Evolutionary conservation across 1,140 invertebrate species (phyloP), one percentile per base, ranked within the genome.

Genomic region (Papilio xuthus): DNA sequence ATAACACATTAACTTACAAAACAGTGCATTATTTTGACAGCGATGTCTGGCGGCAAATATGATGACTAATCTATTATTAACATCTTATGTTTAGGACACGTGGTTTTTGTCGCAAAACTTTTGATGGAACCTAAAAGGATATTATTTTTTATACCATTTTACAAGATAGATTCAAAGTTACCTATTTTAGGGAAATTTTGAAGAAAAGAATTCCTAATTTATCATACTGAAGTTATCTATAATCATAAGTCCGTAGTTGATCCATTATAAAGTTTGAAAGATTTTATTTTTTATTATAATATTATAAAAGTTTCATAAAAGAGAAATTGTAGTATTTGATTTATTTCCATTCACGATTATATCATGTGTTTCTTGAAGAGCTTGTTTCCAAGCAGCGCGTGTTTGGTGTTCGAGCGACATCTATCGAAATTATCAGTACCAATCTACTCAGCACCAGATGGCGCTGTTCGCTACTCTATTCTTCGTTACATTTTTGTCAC

Each of bases 401-500:
- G n/a, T 72, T 72, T 41, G 12, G 63, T 67, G 69, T 75, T 42
- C 79, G 79, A 88, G 89, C 89, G 92, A 86, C 92, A 92, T 92
- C 92, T 93, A 85, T 85, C 74, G 79, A 47, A 84, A 28, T 15
- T 80, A 67, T 9, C 71, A 60, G 12, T 70, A 79, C 77, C 56
- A 74, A 77, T 83, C 92, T 92, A 93, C 89, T 92, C 89, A 83
- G 75, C 91, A 81, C 89, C 88, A 93, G 92, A 88, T 92, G 91
- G 92, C 92, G 92, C 82, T 83, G 37, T 47, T 69, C 28, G 60
- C 42, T 50, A 3, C 4, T 53, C 42, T 76, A 70, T 71, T 13
- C 23, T 44, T 28, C 13, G 7, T 28, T 32, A 28, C 1, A 67
- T 32, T 67, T 63, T 67, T 23, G 28, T 28, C 23, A 67, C 26